Evolutionary conservation across 2,797 vertebrate species (phyloP).

Genomic region (Xenops minutus): DNA sequence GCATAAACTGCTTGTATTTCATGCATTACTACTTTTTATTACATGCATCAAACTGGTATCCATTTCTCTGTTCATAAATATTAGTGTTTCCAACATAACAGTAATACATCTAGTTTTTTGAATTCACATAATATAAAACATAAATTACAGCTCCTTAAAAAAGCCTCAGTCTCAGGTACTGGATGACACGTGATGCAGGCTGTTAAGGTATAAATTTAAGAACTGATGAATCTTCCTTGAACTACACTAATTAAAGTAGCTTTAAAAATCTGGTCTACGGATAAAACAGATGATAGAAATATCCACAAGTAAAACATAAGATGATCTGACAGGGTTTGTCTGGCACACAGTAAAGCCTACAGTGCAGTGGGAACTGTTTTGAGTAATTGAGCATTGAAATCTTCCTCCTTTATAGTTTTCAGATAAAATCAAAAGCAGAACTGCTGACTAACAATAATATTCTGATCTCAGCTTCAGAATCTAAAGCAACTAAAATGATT

Average conservation of each 20-base stretch:
- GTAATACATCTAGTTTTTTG: not conserved
- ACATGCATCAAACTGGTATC: not conserved
- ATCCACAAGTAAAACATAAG: not conserved
- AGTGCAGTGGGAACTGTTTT: not conserved
- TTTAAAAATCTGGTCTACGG: not conserved
- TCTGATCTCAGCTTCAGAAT: not conserved
- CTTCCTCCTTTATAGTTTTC: not conserved
- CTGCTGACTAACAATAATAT: not conserved
- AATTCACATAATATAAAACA: not conserved
- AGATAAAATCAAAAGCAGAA: not conserved
- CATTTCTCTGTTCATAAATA: not conserved
- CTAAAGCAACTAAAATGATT: not conserved
- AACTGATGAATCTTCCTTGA: not conserved
- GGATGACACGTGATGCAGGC: not conserved
- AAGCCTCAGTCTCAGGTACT: not conserved
- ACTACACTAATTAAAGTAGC: not conserved
- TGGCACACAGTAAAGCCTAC: not conserved
- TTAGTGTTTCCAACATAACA: not conserved
- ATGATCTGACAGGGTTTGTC: not conserved
- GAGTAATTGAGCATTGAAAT: not conserved
- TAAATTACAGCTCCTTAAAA: not conserved
- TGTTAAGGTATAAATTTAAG: not conserved
- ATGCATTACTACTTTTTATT: not conserved
- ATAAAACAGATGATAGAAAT: not conserved
- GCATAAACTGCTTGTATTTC: not conserved